Percentiles rank a stretch among this genome's conserved stretches.
These are phyloP conservation scores for Drosophila colorata DNA, from an alignment of 2,888 invertebrate species.

Conservation along the genomic window DNA sequence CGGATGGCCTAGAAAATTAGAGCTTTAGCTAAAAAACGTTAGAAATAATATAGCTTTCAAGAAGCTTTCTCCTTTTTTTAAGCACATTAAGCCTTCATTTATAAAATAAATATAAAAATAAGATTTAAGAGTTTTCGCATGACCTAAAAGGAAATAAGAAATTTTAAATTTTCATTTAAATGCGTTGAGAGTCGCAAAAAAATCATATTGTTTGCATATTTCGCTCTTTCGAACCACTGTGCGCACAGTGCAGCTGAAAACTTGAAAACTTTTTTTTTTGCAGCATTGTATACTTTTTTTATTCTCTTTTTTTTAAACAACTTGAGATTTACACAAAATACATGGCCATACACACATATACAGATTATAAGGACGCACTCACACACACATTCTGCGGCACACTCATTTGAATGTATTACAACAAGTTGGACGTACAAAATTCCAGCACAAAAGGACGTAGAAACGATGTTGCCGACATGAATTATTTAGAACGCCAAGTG, in stretches of 20 bases:
- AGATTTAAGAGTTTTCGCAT: too few species aligned
- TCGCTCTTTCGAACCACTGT: slow-evolving; percentile 35
- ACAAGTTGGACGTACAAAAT: slow-evolving; percentile 69
- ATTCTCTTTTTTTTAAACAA: slow-evolving; percentile 38
- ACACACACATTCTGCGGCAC: slow-evolving; percentile 17
- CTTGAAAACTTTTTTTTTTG: slow-evolving; percentile 34
- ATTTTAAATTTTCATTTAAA: too few species aligned
- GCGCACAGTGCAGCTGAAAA: slow-evolving; percentile 40
- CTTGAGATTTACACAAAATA: slow-evolving; percentile 66
- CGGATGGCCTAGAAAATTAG: too few species aligned
- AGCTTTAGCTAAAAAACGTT: too few species aligned
- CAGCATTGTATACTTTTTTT: slow-evolving; percentile 22
- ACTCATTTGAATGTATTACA: slow-evolving; percentile 76
- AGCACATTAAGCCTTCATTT: too few species aligned
- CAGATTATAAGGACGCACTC: slow-evolving; percentile 7
- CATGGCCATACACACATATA: slow-evolving; percentile 19
- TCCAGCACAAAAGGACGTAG: slow-evolving; percentile 63
- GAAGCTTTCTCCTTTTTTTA: too few species aligned
- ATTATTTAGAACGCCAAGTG: slow-evolving; percentile 74
- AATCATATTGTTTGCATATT: background rate
- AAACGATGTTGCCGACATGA: slow-evolving; percentile 69
- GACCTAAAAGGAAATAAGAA: too few species aligned
- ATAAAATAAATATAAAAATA: too few species aligned
- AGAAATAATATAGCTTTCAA: too few species aligned
- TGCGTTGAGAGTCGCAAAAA: background rate